Base-by-base conservation (phyloP, 2,888 invertebrate species). In the Alcis repandata region DNA sequence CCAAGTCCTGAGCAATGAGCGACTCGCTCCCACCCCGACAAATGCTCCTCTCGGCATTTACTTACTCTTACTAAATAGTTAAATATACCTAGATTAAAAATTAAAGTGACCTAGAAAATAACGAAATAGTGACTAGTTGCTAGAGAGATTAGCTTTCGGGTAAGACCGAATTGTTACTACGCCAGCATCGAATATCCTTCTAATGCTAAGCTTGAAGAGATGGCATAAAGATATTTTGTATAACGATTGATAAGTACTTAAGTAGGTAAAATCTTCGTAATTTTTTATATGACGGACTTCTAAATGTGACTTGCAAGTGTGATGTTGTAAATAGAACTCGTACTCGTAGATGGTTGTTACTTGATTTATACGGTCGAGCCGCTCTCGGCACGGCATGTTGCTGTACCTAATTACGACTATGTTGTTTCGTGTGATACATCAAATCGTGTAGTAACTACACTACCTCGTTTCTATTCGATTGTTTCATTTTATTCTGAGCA, bases 261-360 rank as follows among this genome's bases (percentile, higher is more conserved):
- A 71, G 81, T 89, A 89, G 83, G 71, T 90, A 90, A 69, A 82
- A 77, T 84, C 86, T 90, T 88, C 85, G 83, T 89, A 88, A 89
- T 86, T 86, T 91, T 91, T 90, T 91, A 92, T 90, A 91, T 88
- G 85, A 89, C 88, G 86, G 85, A 88, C 85, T 89, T 88, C 87
- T 89, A 82, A 84, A 91, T 88, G 92, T 92, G 91, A 91, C 92
- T 90, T 89, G 87, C 87, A 88, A 91, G 91, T 92, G 92, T 91
- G 91, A 92, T 92, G 86, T 88, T 91, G 90, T 92, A 90, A 78
- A 89, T 90, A 89, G 10, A 52, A 48, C 13, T 53, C 79, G 77
- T 86, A 83, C 13, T 46, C 79, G 76, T 86, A 84, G 83, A 79
- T 79, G 70, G 78, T 79, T 82, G 80, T 82, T 81, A 74, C 71